A percentile compares a stretch with the other conserved stretches of the same genome.
These are phyloP conservation scores for Pyrochroa serraticornis DNA, from an alignment of 2,888 invertebrate genomes.

Conservation along the genomic window DNA sequence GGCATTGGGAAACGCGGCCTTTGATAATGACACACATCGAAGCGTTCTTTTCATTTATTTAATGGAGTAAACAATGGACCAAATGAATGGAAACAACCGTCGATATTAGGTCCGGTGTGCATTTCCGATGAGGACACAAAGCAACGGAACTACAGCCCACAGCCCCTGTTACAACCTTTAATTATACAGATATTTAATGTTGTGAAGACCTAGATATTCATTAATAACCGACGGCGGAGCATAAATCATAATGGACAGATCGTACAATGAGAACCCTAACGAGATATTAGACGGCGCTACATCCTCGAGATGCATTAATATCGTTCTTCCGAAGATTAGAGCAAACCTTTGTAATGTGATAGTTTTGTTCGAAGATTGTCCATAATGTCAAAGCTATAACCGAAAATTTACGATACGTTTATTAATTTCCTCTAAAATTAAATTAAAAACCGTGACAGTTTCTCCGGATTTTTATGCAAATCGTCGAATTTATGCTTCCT, in stretches of 20 bases:
- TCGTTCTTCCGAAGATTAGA: slow-evolving; percentile 2
- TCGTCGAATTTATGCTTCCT: slow-evolving; percentile 15
- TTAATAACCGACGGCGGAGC: slow-evolving; percentile 39
- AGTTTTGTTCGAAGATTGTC: slow-evolving; percentile 11
- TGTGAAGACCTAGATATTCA: slow-evolving; percentile 35
- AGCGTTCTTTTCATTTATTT: slow-evolving; percentile 9
- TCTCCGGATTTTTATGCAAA: slow-evolving; percentile 15
- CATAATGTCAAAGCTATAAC: background rate
- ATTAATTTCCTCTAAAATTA: slow-evolving; percentile 5
- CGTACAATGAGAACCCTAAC: slow-evolving; percentile 34
- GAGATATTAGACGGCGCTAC: slow-evolving; percentile 29
- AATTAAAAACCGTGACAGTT: slow-evolving; percentile 14
- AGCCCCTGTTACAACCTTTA: slow-evolving; percentile 37
- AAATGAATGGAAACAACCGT: slow-evolving; percentile 21
- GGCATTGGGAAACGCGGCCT: slow-evolving; percentile 1
- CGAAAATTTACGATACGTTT: background rate
- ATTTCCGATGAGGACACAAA: slow-evolving; percentile 39
- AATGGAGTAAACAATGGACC: slow-evolving; percentile 16
- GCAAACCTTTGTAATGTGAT: slow-evolving; percentile 1
- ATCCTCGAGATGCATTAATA: slow-evolving; percentile 8
- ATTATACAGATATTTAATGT: slow-evolving; percentile 42
- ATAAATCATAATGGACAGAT: slow-evolving; percentile 38
- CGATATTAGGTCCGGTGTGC: slow-evolving; percentile 15
- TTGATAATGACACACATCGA: slow-evolving; percentile 12
- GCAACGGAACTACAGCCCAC: slow-evolving; percentile 48